Evolutionary conservation across 1,140 invertebrate species (phyloP), one percentile per base, ranked within the genome.

Genomic region (Cydia fagiglandana): DNA sequence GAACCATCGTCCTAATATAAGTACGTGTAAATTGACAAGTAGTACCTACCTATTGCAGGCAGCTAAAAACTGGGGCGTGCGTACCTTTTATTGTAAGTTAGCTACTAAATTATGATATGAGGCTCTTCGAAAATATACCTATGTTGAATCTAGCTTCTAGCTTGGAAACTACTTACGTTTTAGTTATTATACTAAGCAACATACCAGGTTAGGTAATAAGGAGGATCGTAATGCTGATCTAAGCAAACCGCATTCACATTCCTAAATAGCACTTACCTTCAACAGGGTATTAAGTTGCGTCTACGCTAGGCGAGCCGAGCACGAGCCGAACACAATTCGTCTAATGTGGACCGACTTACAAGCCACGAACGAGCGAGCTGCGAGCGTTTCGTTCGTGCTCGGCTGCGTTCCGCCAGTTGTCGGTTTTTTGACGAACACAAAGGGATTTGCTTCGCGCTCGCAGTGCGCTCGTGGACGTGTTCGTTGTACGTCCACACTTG

Each of bases 261-360:
- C 50, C n/a, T 53, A 4, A 34, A 47, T 41, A 50, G 47, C 30
- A 70, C 41, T 68, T 73, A 73, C 45, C 45, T 64, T 34, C 45
- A 70, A 73, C 74, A 75, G 47, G 38, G 47, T 50, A 50, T 50
- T 24, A n/a, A n/a, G n/a, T n/a, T n/a, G n/a, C n/a, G n/a, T n/a
- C n/a, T n/a, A n/a, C n/a, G n/a, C n/a, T n/a, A n/a, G n/a, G n/a
- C n/a, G n/a, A n/a, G n/a, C n/a, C n/a, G n/a, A n/a, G n/a, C n/a
- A n/a, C n/a, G n/a, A n/a, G n/a, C n/a, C n/a, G n/a, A n/a, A n/a
- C n/a, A n/a, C n/a, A n/a, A n/a, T n/a, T n/a, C n/a, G n/a, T n/a
- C n/a, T n/a, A n/a, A n/a, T n/a, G n/a, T n/a, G n/a, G n/a, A n/a
- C n/a, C n/a, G n/a, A n/a, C n/a, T n/a, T n/a, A n/a, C n/a, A n/a